Evolutionary conservation across 2,888 invertebrate genomes (phyloP), one percentile per base, ranked within the genome.

Genomic region (Reticulitermes lucifugus): DNA sequence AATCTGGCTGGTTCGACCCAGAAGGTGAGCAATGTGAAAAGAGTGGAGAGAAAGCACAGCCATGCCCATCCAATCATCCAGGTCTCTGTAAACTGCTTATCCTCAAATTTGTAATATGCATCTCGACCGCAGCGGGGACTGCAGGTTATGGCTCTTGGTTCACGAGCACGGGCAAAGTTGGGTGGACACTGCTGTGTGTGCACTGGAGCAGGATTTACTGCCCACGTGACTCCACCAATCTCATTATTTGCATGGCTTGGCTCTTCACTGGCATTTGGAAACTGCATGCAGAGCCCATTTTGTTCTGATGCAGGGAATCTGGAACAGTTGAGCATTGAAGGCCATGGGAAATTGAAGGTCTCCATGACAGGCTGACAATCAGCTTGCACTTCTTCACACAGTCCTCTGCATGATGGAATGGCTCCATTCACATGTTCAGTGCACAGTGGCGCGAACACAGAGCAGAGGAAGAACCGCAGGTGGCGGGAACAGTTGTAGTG

Each of bases 361-460:
- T 92, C 92, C 86, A 97, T 91, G 46, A 95, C 94, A 0, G 94
- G 94, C 87, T 93, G 92, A 91, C 97, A 97, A 89, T 96, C 96
- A 5, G 91, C 92, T 87, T 93, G 93, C 10, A 96, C 96, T 79
- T 84, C 70, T 89, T 96, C 95, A 91, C 98, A 98, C 88, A 98
- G 95, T 43, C 96, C 95, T 86, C 96, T 93, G 91, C 98, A 98
- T 18, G 97, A 96, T 86, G 96, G 96, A 87, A 98, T 96, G 71
- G 96, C 95, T 88, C 95, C 95, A 46, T 95, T 94, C 87, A 96
- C 96, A 90, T 97, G 95, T 89, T 96, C 96, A 55, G 97, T 96
- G 91, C 98, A 98, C 90, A 98, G 95, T 65, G 98, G 98, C 18
- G 96, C 96, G 91, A 96, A 96, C 83, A 98, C 95, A 25, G 97